phyloP scores from a whole-genome alignment of 1,140 invertebrate genomes.

The Leptonema lineaticorne region DNA sequence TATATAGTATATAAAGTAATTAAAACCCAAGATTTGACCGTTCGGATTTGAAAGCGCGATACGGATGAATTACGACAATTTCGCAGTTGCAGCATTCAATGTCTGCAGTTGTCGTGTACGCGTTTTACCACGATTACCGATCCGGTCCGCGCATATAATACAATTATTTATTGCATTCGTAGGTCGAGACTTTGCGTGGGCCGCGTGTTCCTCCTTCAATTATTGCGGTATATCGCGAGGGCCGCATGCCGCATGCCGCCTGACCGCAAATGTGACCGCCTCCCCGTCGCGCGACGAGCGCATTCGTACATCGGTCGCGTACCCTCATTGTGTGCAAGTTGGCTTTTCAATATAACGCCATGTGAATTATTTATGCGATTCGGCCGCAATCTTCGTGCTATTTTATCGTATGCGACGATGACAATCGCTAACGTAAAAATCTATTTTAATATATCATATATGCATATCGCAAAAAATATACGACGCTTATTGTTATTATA shows the following conservation, averaged over 20 bases:
- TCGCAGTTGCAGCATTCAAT: no score
- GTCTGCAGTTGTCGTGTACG: no score
- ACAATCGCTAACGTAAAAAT: no score
- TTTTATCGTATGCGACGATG: neutral
- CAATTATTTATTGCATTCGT: slow-evolving; percentile 19
- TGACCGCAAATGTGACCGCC: neutral
- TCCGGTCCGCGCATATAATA: neutral
- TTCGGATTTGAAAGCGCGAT: no score
- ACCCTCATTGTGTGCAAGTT: slow-evolving; percentile 30
- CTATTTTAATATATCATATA: neutral
- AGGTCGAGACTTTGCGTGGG: slow-evolving; percentile 6
- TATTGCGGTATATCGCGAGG: neutral
- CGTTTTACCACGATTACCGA: neutral
- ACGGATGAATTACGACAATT: no score
- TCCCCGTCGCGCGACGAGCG: neutral
- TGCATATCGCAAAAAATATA: neutral
- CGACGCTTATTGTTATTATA: neutral
- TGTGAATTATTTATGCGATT: slow-evolving; percentile 37
- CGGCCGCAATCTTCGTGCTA: slow-evolving; percentile 3
- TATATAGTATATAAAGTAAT: no score
- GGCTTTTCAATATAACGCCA: slow-evolving; percentile 33
- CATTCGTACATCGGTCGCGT: slow-evolving; percentile 23
- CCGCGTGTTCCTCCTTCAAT: slow-evolving; percentile 6
- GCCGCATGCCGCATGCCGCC: neutral
- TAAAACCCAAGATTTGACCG: no score